A percentile compares a stretch with the other conserved stretches of the same genome.
Conservation (phyloP, 2,888 invertebrate species). For the Acholoe squamosa region DNA sequence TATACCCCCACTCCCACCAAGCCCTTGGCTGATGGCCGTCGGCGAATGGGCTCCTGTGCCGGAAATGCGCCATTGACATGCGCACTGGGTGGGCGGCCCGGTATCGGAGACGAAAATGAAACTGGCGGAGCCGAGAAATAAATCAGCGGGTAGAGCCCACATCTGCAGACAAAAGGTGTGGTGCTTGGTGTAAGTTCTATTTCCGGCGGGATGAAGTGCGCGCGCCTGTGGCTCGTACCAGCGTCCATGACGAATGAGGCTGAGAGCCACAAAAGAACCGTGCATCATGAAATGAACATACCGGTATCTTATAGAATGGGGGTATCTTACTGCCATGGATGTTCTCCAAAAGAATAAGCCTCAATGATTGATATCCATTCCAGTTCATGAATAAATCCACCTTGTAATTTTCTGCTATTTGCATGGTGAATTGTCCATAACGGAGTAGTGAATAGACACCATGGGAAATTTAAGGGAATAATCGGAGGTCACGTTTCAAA, state of each 20-base stretch:
- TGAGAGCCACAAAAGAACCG: slow-evolving; percentile 5
- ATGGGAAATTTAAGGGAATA: too few relatives aligned
- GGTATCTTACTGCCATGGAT: too few relatives aligned
- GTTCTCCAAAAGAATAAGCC: too few relatives aligned
- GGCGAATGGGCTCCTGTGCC: slow-evolving; percentile 28
- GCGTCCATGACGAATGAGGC: slow-evolving; percentile 22
- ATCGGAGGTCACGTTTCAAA: too few relatives aligned
- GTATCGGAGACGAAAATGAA: slow-evolving; percentile 54
- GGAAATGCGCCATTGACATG: slow-evolving; percentile 53
- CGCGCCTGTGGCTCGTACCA: background rate
- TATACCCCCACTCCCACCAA: background rate
- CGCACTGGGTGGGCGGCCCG: slow-evolving; percentile 23
- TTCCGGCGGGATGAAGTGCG: slow-evolving; percentile 25
- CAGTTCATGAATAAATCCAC: too few relatives aligned
- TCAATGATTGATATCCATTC: too few relatives aligned
- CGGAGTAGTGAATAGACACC: too few relatives aligned
- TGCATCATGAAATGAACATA: slow-evolving; percentile 25
- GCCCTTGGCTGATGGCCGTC: background rate
- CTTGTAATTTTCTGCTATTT: too few relatives aligned
- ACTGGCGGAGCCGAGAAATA: slow-evolving; percentile 31
- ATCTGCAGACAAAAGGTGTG: slow-evolving; percentile 38
- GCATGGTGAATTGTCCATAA: too few relatives aligned
- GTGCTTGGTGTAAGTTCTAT: slow-evolving; percentile 34
- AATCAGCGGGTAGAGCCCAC: background rate
- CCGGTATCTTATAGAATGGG: background rate